Conservation (phyloP, 2,797 vertebrate genomes). For the Squalus acanthias region DNA sequence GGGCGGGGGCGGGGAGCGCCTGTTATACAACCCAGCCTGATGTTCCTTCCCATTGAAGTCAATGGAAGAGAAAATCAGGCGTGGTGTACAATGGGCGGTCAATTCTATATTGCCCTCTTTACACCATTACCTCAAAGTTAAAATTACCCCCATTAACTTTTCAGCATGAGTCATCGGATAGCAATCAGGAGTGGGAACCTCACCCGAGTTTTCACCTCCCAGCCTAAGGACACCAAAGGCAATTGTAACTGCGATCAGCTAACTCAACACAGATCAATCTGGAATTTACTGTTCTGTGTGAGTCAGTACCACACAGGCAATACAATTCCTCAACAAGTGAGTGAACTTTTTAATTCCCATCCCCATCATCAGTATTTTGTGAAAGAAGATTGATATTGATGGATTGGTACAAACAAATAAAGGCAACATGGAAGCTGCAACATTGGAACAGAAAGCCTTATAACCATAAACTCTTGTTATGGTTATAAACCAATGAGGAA, state of each 20-base stretch:
- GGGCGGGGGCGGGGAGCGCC: not conserved
- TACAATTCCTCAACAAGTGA: not conserved
- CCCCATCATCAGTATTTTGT: not conserved
- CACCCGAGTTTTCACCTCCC: not conserved
- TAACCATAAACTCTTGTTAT: not conserved
- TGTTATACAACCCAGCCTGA: not conserved
- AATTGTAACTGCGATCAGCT: not conserved
- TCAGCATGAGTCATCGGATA: not conserved
- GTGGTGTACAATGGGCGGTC: not conserved
- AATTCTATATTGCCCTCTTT: not conserved
- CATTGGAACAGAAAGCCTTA: constrained; percentile 12
- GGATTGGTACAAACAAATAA: constrained; percentile 3
- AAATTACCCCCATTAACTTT: not conserved
- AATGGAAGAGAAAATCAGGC: too few species aligned
- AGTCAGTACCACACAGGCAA: not conserved
- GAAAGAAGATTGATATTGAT: not conserved
- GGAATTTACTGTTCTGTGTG: not conserved
- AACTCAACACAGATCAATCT: not conserved
- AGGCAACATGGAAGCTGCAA: constrained; percentile 8
- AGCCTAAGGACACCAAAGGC: not conserved
- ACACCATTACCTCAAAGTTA: not conserved
- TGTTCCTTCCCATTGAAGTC: not conserved
- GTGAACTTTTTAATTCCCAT: not conserved
- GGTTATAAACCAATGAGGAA: constrained; percentile 4
- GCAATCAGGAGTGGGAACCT: not conserved